A percentile compares a stretch with the other conserved stretches of the same genome.
Evolutionary conservation across 2,888 invertebrate genomes (phyloP).

Genomic region (Amphipyra berbera): DNA sequence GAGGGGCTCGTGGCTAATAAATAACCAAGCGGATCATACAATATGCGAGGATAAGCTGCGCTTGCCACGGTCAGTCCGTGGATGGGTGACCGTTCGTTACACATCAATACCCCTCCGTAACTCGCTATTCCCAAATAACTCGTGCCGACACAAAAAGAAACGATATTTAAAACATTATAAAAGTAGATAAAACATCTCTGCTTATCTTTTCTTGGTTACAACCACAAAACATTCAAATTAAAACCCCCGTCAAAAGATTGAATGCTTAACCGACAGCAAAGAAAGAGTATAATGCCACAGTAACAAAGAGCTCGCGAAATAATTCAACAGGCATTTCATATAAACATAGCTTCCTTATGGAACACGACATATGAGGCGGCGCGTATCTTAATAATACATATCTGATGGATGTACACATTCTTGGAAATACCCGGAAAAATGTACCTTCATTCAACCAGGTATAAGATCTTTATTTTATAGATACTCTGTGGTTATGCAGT

Average conservation of each 20-base stretch:
- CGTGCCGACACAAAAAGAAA: too few species aligned
- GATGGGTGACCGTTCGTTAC: too few species aligned
- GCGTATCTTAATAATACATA: constrained; percentile 55
- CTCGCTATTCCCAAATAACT: too few species aligned
- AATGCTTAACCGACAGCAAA: constrained; percentile 51
- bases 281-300: constrained; percentile 34
- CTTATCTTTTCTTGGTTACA: not conserved
- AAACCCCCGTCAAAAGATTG: constrained; percentile 46
- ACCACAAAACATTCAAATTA: constrained; percentile 44
- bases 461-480: not conserved
- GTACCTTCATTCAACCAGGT: constrained; percentile 32
- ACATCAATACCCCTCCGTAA: too few species aligned
- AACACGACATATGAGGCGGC: constrained; percentile 52
- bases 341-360: constrained; percentile 56
- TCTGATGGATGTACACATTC: constrained; percentile 47
- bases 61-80: too few species aligned
- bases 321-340: constrained; percentile 62
- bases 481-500: not conserved
- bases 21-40: too few species aligned
- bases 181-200: not conserved
- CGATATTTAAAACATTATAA: too few species aligned
- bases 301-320: constrained; percentile 52
- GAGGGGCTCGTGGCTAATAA: too few species aligned
- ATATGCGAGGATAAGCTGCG: too few species aligned
- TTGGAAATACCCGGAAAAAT: constrained; percentile 38